A percentile compares a stretch with the other conserved stretches of the same genome.
phyloP scores from a whole-genome alignment of 1,140 invertebrate species.

The Halesus radiatus region DNA sequence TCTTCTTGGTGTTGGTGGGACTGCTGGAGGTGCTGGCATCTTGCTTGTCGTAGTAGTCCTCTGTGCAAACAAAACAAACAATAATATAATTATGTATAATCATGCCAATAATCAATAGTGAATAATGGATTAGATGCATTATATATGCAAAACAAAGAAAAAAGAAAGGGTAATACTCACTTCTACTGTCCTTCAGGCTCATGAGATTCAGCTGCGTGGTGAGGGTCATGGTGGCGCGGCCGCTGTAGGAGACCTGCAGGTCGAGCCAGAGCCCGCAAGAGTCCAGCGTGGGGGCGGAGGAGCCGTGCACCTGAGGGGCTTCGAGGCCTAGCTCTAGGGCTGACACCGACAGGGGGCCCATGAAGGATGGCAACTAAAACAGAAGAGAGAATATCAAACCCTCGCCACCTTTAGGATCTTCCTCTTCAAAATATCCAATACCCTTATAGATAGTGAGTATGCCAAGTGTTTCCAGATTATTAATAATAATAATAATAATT shows the following conservation, averaged over 20 bases:
- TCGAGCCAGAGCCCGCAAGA: constrained; percentile 94
- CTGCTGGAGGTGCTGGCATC: neutral
- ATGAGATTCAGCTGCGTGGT: constrained; percentile 96
- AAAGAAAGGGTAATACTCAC: too few species aligned
- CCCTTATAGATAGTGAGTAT: too few species aligned
- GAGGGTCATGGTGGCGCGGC: constrained; percentile 90
- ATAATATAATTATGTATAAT: too few species aligned
- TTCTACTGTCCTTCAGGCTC: constrained; percentile 76
- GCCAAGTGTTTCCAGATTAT: too few species aligned
- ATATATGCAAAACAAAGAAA: too few species aligned
- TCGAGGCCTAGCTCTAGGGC: constrained; percentile 64
- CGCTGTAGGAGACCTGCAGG: constrained; percentile 91
- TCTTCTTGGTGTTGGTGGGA: neutral
- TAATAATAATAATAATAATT: too few species aligned
- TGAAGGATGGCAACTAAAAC: constrained; percentile 65
- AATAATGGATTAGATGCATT: too few species aligned
- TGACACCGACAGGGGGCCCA: constrained; percentile 65
- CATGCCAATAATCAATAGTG: too few species aligned
- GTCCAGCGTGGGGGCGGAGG: constrained; percentile 83
- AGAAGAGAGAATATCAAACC: neutral
- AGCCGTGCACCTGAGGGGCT: constrained; percentile 81
- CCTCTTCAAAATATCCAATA: too few species aligned
- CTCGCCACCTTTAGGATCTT: too few species aligned
- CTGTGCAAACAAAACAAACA: neutral
- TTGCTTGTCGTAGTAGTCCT: neutral